Evolutionary conservation across 1,140 invertebrate species (phyloP), one percentile per base, ranked within the genome.

Genomic region (Ceratina calcarata): DNA sequence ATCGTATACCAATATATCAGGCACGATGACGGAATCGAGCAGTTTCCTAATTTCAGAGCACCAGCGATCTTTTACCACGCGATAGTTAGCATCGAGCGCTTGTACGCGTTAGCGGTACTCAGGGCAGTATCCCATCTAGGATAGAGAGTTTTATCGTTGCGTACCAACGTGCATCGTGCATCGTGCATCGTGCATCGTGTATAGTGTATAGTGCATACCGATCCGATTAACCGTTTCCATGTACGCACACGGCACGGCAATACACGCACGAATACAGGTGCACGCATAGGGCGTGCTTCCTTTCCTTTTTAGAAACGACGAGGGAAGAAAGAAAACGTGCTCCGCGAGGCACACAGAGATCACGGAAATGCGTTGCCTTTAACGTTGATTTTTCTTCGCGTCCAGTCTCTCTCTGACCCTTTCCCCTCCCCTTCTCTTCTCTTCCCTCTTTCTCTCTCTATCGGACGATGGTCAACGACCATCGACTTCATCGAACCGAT

Each of bases 311-410:
- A 85, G 84, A 49, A 68, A 80, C 68, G 37, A 16, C 70, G 85
- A 80, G 74, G 20, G 61, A 83, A 81, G 79, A 78, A 86, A 84
- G 83, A 84, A 84, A 65, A 70, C 62, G 65, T 69, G 53, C 66
- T 68, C 37, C 84, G 77, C 72, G 69, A 86, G 84, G 85, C 81
- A n/a, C 82, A 45, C 37, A 45, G 37, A 64, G 81, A 79, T 84
- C 68, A 83, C 80, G 82, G 85, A 82, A 85, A 85, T 75, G 75
- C 77, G 77, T 89, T 86, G 88, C 89, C 89, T 90, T 89, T 89
- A 90, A 85, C 87, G 87, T 89, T 83, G 85, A 83, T 89, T 90
- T 89, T 87, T 75, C 27, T 88, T 89, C 83, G 82, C 82, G 62
- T 45, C 37, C 37, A 45, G 37, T 45, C 37, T 45, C 37, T 10